Percentiles rank a stretch among this genome's conserved stretches.
phyloP scores from a whole-genome alignment of 2,113 vertebrate species.

The Ciconia boyciana region DNA sequence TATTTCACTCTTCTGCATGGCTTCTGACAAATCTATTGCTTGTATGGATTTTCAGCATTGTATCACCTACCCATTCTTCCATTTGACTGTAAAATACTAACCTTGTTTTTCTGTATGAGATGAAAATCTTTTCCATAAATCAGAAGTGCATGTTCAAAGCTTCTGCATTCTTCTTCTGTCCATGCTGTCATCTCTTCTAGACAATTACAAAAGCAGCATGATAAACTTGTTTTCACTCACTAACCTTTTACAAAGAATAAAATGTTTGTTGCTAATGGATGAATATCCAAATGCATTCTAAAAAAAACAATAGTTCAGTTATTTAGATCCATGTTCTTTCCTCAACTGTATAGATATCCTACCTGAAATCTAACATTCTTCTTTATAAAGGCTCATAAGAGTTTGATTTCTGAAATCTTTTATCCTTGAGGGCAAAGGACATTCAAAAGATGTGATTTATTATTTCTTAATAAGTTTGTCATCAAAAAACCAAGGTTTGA shows the following conservation, averaged over 20 bases:
- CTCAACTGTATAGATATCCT: neutral
- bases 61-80: neutral
- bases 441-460: neutral
- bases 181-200: slow-evolving; percentile 89
- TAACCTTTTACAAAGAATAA: neutral
- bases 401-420: neutral
- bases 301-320: neutral
- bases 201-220: neutral
- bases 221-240: neutral
- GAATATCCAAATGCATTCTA: neutral
- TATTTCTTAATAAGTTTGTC: neutral
- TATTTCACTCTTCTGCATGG: neutral
- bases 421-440: neutral
- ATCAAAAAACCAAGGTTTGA: neutral
- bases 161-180: slow-evolving; percentile 98
- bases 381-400: neutral
- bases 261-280: neutral
- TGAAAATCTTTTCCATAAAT: slow-evolving; percentile 98
- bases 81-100: slow-evolving; percentile 50
- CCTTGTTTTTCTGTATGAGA: slow-evolving; percentile 99
- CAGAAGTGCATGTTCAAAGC: slow-evolving; percentile 94
- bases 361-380: neutral
- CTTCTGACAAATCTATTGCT: neutral
- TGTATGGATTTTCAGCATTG: neutral
- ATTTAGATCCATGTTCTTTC: neutral